Base-by-base conservation (phyloP, 2,797 vertebrate species). In the Chaetophractus vellerosus region DNA sequence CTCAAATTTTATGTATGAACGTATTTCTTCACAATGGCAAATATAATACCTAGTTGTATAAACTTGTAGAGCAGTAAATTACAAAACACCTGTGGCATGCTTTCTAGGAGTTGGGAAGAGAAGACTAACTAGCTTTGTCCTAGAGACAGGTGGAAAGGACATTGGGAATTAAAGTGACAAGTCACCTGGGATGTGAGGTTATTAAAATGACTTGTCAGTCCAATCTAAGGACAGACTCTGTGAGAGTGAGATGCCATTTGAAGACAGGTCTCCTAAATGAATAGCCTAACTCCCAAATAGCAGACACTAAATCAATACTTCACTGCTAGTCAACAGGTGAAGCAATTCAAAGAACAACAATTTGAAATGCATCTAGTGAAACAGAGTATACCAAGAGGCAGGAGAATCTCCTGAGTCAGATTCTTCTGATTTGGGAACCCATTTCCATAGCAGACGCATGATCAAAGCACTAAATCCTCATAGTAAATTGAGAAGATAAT, bases 281-380 rank as follows among this genome's bases (percentile, higher is more conserved):
- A 24, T 0, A 2, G 1, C 15, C 9, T 28, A 2, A 1, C 38
- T 38, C 24, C 0, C 2, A 8, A 2, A 10, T 0, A 3, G 14
- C 0, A 38, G 23, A 18, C n/a, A 12, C 15, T 8, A 38, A 45
- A 26, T 28, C 18, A 31, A 8, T 59, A 19, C 23, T 63, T 61
- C 45, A 31, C 64, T 16, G n/a, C n/a, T n/a, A n/a, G n/a, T n/a
- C n/a, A n/a, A n/a, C n/a, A n/a, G n/a, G n/a, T n/a, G n/a, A n/a
- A n/a, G n/a, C n/a, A n/a, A n/a, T n/a, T n/a, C 64, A 59, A 36
- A 81, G 19, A 28, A 28, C 59, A 71, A 48, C 3, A 24, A n/a
- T 5, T 48, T 80, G 64, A n/a, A 72, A 23, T 16, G 2, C 45
- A 72, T 15, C 80, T n/a, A 9, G 11, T 38, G 18, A 83, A 64